Percentiles rank a stretch among this genome's conserved stretches.
Evolutionary conservation across 2,113 vertebrate genomes (phyloP).

Genomic region (Cephalopholis sonnerati): DNA sequence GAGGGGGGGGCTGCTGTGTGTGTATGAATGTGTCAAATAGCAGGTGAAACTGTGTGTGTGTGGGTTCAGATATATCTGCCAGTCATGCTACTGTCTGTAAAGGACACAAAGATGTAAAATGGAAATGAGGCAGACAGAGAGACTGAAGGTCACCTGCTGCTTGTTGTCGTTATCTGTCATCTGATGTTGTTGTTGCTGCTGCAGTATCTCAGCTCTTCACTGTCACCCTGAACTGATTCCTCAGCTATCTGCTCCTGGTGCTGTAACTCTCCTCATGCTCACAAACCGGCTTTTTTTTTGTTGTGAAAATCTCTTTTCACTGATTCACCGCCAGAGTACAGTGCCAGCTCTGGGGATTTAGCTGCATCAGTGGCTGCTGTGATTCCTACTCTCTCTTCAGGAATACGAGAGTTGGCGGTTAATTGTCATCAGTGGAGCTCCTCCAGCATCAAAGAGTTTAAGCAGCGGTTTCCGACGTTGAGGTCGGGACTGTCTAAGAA

Average conservation of each 20-base stretch:
- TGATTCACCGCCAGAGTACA: background rate
- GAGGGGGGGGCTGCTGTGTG: background rate
- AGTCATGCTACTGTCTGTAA: conserved; percentile 27
- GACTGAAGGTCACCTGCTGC: conserved; percentile 58
- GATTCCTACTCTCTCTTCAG: background rate
- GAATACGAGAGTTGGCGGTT: background rate
- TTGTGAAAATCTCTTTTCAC: conserved; percentile 6
- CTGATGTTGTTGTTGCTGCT: conserved; percentile 24
- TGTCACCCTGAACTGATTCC: conserved; percentile 12
- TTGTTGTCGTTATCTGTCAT: conserved; percentile 58
- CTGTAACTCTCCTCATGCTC: background rate
- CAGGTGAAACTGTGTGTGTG: conserved; percentile 32
- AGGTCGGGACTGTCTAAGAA: background rate
- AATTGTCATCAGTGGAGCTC: background rate
- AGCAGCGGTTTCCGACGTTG: background rate
- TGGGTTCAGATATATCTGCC: conserved; percentile 32
- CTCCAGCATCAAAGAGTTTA: background rate
- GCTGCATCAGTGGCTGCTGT: conserved; percentile 13
- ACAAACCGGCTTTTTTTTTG: background rate
- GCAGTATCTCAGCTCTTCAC: conserved; percentile 16
- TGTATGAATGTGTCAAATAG: conserved; percentile 11
- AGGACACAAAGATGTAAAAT: conserved; percentile 41
- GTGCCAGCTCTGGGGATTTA: conserved; percentile 26
- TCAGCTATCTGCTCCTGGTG: conserved; percentile 6
- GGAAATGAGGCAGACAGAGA: conserved; percentile 28